These are phyloP conservation scores for Campoplex capitator DNA, from an alignment of 2,888 invertebrate species.

Conservation along the genomic window DNA sequence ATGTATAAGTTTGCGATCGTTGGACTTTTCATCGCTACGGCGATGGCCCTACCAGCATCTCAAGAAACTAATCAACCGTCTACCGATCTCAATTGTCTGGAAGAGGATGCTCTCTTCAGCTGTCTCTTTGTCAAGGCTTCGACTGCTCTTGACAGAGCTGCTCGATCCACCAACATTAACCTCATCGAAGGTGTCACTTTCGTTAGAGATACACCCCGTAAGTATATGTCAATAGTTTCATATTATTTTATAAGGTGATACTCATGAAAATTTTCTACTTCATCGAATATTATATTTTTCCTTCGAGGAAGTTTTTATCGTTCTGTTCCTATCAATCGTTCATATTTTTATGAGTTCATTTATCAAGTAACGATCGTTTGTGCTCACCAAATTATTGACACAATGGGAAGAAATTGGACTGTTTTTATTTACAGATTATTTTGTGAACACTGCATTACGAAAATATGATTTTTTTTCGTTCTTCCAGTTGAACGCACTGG, in stretches of 20 bases:
- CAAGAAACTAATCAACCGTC: slow-evolving; percentile 67
- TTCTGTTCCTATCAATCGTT: too few species aligned
- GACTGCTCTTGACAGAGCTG: slow-evolving; percentile 86
- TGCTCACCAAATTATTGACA: not conserved
- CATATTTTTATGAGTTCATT: too few species aligned
- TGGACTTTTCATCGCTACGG: slow-evolving; percentile 78
- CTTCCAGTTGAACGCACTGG: slow-evolving; percentile 80
- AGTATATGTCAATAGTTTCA: slow-evolving; percentile 69
- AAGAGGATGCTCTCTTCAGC: slow-evolving; percentile 85
- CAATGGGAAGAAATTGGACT: not conserved
- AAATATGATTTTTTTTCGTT: slow-evolving; percentile 35
- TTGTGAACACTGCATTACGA: not conserved
- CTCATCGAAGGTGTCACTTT: slow-evolving; percentile 87
- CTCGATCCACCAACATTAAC: slow-evolving; percentile 86
- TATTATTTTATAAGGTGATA: too few species aligned
- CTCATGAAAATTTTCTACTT: too few species aligned
- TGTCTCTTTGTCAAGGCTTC: slow-evolving; percentile 87
- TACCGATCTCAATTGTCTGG: slow-evolving; percentile 77
- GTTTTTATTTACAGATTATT: not conserved
- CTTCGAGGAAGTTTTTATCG: too few species aligned
- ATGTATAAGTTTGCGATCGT: slow-evolving; percentile 85
- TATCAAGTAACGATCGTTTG: not conserved
- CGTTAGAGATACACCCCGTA: slow-evolving; percentile 82
- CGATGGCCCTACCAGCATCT: slow-evolving; percentile 80
- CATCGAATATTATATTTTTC: too few species aligned